Conservation (phyloP, 2,888 invertebrate species). For the Phania funesta region DNA sequence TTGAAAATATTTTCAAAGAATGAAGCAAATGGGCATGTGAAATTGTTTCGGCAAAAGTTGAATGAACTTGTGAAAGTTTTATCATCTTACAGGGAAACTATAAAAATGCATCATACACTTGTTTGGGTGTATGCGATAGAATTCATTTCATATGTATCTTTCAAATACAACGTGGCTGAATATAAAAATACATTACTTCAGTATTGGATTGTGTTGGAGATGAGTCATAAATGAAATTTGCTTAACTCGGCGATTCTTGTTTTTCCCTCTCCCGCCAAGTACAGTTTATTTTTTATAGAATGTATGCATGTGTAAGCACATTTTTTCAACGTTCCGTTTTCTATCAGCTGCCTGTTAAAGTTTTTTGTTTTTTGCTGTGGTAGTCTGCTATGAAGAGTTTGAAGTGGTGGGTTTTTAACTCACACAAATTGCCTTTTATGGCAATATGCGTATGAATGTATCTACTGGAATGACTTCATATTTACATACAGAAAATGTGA, state of each 20-base stretch:
- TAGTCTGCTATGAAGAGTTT: neutral
- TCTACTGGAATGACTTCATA: slow-evolving; percentile 26
- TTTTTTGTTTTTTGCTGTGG: neutral
- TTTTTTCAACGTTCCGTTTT: neutral
- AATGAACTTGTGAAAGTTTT: slow-evolving; percentile 41
- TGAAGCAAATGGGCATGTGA: neutral
- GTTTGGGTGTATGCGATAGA: neutral
- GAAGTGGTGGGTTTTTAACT: slow-evolving; percentile 18
- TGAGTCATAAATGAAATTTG: slow-evolving; percentile 6
- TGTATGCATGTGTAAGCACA: neutral
- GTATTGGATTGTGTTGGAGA: neutral
- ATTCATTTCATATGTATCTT: too few relatives aligned
- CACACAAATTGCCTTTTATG: slow-evolving; percentile 20
- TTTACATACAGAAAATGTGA: neutral
- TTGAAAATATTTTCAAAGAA: neutral
- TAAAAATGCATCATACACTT: neutral
- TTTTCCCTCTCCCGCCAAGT: neutral
- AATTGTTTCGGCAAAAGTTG: slow-evolving; percentile 17
- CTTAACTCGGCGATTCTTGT: neutral
- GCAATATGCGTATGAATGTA: neutral
- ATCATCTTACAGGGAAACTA: neutral
- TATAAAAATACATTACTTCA: neutral
- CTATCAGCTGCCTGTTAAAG: neutral
- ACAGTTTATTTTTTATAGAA: slow-evolving; percentile 7
- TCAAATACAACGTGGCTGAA: neutral